Evolutionary conservation across 2,113 vertebrate species (phyloP), one percentile per base, ranked within the genome.

Genomic region (Varanus komodoensis): DNA sequence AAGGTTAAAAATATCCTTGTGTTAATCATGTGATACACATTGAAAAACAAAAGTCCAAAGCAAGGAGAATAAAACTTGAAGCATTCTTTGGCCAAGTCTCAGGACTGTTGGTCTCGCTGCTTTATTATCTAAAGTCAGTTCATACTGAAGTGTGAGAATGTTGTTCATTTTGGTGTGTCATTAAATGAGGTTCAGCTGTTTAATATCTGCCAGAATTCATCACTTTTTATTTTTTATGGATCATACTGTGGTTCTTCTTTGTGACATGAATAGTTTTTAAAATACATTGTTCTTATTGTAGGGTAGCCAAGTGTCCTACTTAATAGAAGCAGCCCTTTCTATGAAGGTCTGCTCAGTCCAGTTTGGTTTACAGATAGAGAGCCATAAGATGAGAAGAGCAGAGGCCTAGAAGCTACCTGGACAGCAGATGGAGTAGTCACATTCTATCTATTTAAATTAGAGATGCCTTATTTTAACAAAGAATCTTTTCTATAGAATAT

Each of bases 191-290:
- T 52, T 50, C 29, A 67, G 29, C 4, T 89, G 0, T 74, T 8
- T 3, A 38, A 73, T 81, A 52, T 85, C 86, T 73, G 54, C 57
- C 64, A 54, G 89, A 80, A 93, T 74, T 2, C 57, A 3, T 82
- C 85, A 67, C 19, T 64, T 64, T 2, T 80, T 6, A 87, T 0
- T 57, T 79, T n/a, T 81, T 81, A 27, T 25, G 8, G 52, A 48
- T 27, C 6, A 50, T 9, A 82, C 81, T 84, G 50, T 75, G 88
- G 84, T 92, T 7, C 12, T 15, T 25, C 57, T 44, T 8, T 25
- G 84, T 71, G 87, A 50, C 68, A 12, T 32, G 21, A 64, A 90
- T 27, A 61, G 27, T 38, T 6, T 74, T 77, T 64, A 54, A 89
- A 89, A 29, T 87, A 19, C n/a, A 74, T 34, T 34, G 27, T 19